Conservation (phyloP, 2,113 vertebrate genomes). For the Alosa alosa region DNA sequence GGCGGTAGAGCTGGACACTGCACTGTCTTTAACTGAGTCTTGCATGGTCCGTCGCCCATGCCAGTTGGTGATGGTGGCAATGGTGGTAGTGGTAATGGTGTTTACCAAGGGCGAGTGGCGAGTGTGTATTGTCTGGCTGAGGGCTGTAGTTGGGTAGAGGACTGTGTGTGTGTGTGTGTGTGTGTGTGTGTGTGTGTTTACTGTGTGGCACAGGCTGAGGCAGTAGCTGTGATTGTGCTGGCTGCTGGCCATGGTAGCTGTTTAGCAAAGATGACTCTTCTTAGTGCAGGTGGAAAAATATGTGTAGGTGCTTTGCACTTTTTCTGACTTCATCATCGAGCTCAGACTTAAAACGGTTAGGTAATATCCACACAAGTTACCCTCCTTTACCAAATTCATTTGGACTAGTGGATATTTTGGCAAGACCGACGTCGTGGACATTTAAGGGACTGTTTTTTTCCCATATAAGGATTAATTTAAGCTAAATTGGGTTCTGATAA, state of each 20-base stretch:
- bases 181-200: slow-evolving; percentile 3
- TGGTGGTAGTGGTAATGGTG: not conserved
- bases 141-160: not conserved
- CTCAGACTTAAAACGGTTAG: not conserved
- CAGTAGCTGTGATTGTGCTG: not conserved
- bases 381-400: not conserved
- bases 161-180: not conserved
- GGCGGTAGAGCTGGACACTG: not conserved
- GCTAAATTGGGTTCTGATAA: slow-evolving; percentile 7
- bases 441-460: not conserved
- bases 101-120: not conserved
- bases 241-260: not conserved
- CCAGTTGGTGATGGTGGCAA: not conserved
- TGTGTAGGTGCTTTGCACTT: slow-evolving; percentile 2
- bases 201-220: not conserved
- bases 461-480: not conserved
- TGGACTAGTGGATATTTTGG: not conserved
- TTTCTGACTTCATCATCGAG: not conserved
- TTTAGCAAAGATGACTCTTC: not conserved
- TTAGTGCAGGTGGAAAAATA: not conserved
- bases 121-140: not conserved
- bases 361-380: not conserved
- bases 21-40: not conserved
- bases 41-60: not conserved
- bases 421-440: not conserved